Conservation (phyloP, 2,888 invertebrate genomes). For the Acleris cristana region DNA sequence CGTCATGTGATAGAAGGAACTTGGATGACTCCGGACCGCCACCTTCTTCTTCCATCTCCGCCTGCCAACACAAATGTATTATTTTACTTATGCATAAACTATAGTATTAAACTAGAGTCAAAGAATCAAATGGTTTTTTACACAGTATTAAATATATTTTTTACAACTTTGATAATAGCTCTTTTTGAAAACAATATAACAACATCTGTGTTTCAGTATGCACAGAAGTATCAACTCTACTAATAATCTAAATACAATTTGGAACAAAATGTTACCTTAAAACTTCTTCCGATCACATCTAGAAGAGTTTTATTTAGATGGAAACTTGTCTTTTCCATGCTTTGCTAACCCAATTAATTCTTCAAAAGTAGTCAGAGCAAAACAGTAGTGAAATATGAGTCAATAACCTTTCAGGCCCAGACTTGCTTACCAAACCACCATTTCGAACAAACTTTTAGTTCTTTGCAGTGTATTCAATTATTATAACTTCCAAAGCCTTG, state of each 20-base stretch:
- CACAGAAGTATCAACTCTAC: no score
- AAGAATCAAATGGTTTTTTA: no score
- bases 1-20: conserved; percentile 80
- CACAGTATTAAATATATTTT: no score
- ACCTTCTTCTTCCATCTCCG: conserved; percentile 82
- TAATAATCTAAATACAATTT: neutral
- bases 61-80: conserved; percentile 54
- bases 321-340: neutral
- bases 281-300: neutral
- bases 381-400: conserved; percentile 19
- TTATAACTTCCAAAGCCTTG: no score
- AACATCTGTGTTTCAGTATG: no score
- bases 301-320: neutral
- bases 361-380: conserved; percentile 3
- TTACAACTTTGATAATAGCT: no score
- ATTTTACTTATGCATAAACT: neutral
- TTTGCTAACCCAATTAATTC: conserved; percentile 6
- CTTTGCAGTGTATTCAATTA: neutral
- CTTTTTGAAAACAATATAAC: no score
- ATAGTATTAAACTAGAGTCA: no score
- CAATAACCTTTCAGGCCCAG: conserved; percentile 23
- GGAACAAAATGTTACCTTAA: neutral
- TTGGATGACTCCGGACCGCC: conserved; percentile 75
- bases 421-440: conserved; percentile 1
- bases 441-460: neutral